phyloP scores from a whole-genome alignment of 2,113 vertebrate genomes.

The Podilymbus podiceps region DNA sequence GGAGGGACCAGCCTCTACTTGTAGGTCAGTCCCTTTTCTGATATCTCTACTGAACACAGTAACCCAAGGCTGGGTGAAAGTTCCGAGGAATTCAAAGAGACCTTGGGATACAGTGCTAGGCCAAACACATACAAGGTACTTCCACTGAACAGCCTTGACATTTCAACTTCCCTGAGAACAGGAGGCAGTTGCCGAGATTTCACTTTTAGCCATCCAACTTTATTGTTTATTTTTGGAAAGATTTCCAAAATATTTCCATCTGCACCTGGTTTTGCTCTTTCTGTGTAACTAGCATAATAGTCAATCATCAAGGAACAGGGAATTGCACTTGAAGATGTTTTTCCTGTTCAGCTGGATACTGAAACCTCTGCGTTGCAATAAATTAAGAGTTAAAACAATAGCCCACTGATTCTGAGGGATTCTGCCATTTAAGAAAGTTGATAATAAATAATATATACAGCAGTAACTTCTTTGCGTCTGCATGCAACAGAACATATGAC shows the following conservation, averaged over 20 bases:
- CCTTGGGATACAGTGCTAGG: not conserved
- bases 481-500: not conserved
- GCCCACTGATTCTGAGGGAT: not conserved
- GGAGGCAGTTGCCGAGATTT: not conserved
- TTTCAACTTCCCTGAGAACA: not conserved
- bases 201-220: not conserved
- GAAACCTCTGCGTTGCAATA: not conserved
- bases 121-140: not conserved
- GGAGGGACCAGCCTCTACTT: not conserved
- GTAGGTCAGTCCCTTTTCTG: not conserved
- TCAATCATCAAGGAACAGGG: not conserved
- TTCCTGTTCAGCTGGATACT: not conserved
- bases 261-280: not conserved
- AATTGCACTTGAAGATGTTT: not conserved
- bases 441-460: not conserved
- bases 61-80: not conserved
- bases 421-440: not conserved
- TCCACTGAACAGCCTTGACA: slow-evolving; percentile 20
- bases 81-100: not conserved
- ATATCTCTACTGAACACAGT: not conserved
- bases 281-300: not conserved
- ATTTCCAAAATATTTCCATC: not conserved
- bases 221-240: not conserved
- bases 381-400: not conserved
- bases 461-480: not conserved